phyloP scores from a whole-genome alignment of 2,797 vertebrate genomes.

The Gallirallus australis region DNA sequence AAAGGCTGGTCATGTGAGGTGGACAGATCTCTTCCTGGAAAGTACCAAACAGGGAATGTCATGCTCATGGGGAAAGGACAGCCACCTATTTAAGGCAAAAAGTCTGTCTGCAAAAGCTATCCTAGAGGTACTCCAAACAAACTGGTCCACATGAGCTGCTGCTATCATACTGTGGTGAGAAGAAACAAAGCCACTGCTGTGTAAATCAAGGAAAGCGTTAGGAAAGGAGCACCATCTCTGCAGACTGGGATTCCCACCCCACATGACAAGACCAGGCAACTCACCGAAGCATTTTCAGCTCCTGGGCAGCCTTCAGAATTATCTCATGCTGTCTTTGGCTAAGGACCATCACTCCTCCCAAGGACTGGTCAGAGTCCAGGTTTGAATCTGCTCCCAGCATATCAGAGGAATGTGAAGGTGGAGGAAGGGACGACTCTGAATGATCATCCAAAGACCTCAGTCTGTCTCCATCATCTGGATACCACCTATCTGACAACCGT shows the following conservation, averaged over 20 bases:
- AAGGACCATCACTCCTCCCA: conserved; percentile 91
- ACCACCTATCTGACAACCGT: conserved; percentile 80
- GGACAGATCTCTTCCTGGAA: not conserved
- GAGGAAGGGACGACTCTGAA: conserved; percentile 69
- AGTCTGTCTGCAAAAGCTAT: not conserved
- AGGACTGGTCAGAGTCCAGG: conserved; percentile 82
- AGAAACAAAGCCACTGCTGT: not conserved
- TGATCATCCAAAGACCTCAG: conserved; percentile 73
- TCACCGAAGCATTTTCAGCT: conserved; percentile 97
- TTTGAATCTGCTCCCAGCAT: conserved; percentile 79
- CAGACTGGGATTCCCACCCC: not conserved
- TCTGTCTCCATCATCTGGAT: conserved; percentile 79
- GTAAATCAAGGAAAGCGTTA: not conserved
- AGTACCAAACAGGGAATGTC: not conserved
- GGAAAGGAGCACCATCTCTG: not conserved
- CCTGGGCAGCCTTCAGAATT: conserved; percentile 98
- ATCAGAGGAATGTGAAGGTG: conserved; percentile 75
- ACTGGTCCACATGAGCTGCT: not conserved
- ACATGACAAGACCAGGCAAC: conserved; percentile 62
- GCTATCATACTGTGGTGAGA: not conserved
- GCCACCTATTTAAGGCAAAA: not conserved
- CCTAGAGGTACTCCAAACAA: not conserved
- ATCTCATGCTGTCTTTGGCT: conserved; percentile 98
- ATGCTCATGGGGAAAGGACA: not conserved
- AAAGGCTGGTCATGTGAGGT: not conserved